These are phyloP conservation scores for Bubo scandiacus DNA, from an alignment of 2,113 vertebrate species.

Conservation along the genomic window DNA sequence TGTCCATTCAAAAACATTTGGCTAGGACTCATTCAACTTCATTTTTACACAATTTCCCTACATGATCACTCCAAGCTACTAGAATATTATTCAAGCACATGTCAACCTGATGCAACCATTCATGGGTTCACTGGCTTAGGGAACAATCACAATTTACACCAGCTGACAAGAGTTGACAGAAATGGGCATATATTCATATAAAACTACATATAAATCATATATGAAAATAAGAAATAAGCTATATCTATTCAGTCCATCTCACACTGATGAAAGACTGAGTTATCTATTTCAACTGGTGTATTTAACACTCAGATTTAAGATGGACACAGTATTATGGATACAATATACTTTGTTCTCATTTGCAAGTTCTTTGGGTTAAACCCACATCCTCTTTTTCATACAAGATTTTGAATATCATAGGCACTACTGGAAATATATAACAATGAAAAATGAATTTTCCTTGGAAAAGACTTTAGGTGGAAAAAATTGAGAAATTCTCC, in stretches of 20 bases:
- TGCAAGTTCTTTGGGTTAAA: not conserved
- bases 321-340: not conserved
- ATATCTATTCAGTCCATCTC: not conserved
- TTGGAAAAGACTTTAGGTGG: not conserved
- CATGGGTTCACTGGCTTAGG: not conserved
- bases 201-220: not conserved
- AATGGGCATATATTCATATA: not conserved
- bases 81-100: not conserved
- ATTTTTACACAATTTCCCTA: not conserved
- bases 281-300: not conserved
- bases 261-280: not conserved
- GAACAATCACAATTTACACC: not conserved
- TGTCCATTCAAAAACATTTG: not conserved
- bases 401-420: not conserved
- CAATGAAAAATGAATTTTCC: not conserved
- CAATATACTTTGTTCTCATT: not conserved
- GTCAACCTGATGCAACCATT: not conserved
- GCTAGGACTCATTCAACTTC: not conserved
- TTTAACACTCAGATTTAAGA: not conserved
- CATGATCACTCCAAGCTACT: not conserved
- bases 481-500: not conserved
- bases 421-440: not conserved
- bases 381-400: not conserved
- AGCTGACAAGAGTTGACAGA: not conserved
- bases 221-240: not conserved